A percentile compares a stretch with the other conserved stretches of the same genome.
Conservation (phyloP, 2,113 vertebrate genomes). For the Poicephalus meyeri region DNA sequence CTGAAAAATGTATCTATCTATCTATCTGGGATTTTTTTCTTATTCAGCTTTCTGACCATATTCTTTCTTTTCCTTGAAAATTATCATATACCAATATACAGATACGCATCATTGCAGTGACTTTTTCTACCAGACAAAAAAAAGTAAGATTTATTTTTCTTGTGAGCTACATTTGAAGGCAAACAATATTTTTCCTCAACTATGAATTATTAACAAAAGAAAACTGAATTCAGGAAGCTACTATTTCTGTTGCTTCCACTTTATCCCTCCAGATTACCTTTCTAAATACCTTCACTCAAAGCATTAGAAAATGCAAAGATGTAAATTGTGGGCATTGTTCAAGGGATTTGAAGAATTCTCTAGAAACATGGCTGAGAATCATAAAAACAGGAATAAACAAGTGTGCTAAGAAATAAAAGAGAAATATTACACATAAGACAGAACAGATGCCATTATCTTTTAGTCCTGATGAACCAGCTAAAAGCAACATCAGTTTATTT, state of each 20-base stretch:
- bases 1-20: neutral
- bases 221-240: conserved; percentile 2
- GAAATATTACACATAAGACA: conserved; percentile 11
- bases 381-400: conserved; percentile 9
- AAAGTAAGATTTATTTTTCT: neutral
- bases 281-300: conserved; percentile 49
- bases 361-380: neutral
- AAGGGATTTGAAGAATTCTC: conserved; percentile 36
- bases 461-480: conserved; percentile 13
- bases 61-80: conserved; percentile 2
- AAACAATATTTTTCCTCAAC: neutral
- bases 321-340: conserved; percentile 2
- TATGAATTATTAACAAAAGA: conserved; percentile 43
- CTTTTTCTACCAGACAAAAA: conserved; percentile 28
- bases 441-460: conserved; percentile 32
- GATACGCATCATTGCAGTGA: neutral
- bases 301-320: conserved; percentile 43
- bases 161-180: neutral
- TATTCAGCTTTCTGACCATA: conserved; percentile 20
- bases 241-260: conserved; percentile 15
- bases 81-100: neutral
- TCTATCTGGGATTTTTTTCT: neutral
- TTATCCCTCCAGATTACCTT: conserved; percentile 12
- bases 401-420: conserved; percentile 10
- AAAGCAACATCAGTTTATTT: conserved; percentile 36